These are phyloP conservation scores for Mayetiola destructor DNA, from an alignment of 2,888 invertebrate genomes.

Conservation along the genomic window DNA sequence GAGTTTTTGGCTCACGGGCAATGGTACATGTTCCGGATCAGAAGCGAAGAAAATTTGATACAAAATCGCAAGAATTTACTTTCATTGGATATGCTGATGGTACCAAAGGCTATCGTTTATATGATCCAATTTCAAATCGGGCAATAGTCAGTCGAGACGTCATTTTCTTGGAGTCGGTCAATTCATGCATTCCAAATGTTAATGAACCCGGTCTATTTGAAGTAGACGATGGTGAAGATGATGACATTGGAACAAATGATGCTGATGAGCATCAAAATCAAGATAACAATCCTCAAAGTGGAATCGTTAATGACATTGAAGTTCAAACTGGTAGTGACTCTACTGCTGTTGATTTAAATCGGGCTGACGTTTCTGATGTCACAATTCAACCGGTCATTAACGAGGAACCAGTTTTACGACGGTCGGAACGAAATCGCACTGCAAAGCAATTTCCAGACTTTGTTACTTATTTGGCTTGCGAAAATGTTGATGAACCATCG, in stretches of 20 bases:
- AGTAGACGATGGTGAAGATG: background rate
- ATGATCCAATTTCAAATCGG: background rate
- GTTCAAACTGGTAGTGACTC: too few relatives aligned
- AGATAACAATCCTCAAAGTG: too few relatives aligned
- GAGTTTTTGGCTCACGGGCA: background rate
- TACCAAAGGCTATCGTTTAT: background rate
- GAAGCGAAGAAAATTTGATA: background rate
- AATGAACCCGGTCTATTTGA: constrained; percentile 21
- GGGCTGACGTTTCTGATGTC: background rate
- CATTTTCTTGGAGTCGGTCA: background rate
- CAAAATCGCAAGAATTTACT: background rate
- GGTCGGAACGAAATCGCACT: too few relatives aligned
- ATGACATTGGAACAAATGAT: too few relatives aligned
- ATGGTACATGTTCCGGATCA: background rate
- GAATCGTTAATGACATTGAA: too few relatives aligned
- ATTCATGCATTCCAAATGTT: background rate
- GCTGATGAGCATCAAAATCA: too few relatives aligned
- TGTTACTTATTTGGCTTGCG: background rate
- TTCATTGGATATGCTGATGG: background rate
- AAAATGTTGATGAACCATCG: background rate
- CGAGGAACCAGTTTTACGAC: background rate
- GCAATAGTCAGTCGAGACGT: background rate
- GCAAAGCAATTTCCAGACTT: background rate
- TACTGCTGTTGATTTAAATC: too few relatives aligned
- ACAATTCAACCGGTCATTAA: background rate